Evolutionary conservation across 92 coral and sea anemone genomes (phyloP).

Genomic region (Porites divaricata): DNA sequence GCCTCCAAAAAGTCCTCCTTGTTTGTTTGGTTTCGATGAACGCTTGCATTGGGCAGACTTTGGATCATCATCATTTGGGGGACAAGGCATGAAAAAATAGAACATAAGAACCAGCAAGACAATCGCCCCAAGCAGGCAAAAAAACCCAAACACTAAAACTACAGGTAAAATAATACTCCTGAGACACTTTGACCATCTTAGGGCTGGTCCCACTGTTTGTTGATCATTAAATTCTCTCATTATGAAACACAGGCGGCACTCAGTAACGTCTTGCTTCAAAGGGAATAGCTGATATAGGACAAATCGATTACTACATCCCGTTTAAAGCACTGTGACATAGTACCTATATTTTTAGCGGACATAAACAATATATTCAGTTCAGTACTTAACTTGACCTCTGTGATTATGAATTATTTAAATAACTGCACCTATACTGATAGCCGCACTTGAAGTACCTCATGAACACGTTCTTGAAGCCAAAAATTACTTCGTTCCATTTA

Average conservation of each 20-base stretch:
- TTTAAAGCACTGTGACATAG: too few relatives aligned
- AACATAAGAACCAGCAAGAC: neutral
- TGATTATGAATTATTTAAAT: too few relatives aligned
- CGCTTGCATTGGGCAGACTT: neutral
- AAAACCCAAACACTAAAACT: neutral
- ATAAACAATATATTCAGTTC: neutral
- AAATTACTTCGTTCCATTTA: too few relatives aligned
- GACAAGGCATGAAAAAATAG: neutral
- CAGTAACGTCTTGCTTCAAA: neutral
- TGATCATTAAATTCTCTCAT: neutral
- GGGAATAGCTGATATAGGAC: too few relatives aligned
- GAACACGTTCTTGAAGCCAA: too few relatives aligned
- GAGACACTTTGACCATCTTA: neutral
- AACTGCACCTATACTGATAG: too few relatives aligned
- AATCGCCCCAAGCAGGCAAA: neutral
- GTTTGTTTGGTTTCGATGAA: neutral
- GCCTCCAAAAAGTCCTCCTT: neutral
- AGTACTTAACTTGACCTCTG: neutral
- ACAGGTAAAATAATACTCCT: neutral
- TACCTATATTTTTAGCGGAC: neutral
- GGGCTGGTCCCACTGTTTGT: neutral
- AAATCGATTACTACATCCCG: too few relatives aligned
- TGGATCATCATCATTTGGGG: neutral
- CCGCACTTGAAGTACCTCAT: too few relatives aligned
- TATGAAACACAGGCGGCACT: neutral